Conservation (phyloP, 2,113 vertebrate species). For the Reinhardtius hippoglossoides region DNA sequence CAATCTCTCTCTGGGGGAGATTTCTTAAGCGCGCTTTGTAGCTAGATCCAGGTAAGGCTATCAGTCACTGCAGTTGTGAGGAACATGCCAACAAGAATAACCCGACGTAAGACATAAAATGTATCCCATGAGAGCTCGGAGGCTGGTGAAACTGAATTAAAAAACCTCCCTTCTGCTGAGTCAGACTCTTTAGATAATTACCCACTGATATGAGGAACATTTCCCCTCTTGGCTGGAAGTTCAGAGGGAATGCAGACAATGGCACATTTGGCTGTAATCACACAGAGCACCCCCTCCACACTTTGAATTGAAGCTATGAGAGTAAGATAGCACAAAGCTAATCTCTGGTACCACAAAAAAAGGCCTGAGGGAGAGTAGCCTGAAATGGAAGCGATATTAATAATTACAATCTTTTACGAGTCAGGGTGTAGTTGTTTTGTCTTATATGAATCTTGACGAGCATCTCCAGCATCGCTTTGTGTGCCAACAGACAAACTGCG, state of each 20-base stretch:
- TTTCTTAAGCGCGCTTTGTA: conserved; percentile 64
- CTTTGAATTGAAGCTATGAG: conserved; percentile 60
- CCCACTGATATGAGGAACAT: conserved; percentile 71
- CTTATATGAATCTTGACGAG: conserved; percentile 16
- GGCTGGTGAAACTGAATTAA: conserved; percentile 69
- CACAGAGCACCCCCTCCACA: conserved; percentile 13
- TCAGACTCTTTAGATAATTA: conserved; percentile 80
- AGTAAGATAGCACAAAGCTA: conserved; percentile 62
- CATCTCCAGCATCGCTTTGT: neutral
- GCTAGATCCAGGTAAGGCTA: conserved; percentile 66
- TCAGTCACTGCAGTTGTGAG: conserved; percentile 63
- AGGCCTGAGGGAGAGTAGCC: conserved; percentile 47
- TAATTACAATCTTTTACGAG: conserved; percentile 35
- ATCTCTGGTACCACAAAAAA: conserved; percentile 60
- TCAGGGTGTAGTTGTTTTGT: conserved; percentile 26
- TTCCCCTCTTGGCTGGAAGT: conserved; percentile 67
- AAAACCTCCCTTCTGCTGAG: conserved; percentile 78
- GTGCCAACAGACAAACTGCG: neutral
- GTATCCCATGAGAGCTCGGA: conserved; percentile 62
- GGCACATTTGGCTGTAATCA: conserved; percentile 67
- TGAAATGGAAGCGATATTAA: conserved; percentile 53
- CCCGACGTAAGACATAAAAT: conserved; percentile 64
- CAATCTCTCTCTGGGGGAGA: conserved; percentile 64
- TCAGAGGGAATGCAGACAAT: conserved; percentile 75
- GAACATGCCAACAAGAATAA: conserved; percentile 67